Evolutionary conservation across 1,140 invertebrate species (phyloP), one percentile per base, ranked within the genome.

Genomic region (Drosophila miranda): DNA sequence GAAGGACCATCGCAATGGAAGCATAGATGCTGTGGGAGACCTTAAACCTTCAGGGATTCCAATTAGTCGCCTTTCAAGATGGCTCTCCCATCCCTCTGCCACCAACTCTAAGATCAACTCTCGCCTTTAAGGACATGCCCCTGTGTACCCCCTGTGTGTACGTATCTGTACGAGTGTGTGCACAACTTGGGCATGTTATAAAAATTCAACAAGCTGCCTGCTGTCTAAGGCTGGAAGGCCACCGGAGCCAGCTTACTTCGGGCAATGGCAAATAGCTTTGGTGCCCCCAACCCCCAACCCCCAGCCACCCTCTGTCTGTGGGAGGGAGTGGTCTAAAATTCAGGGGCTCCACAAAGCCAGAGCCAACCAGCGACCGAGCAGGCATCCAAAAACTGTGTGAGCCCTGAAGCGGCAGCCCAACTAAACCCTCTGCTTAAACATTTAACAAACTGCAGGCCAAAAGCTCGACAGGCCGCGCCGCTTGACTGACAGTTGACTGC

Each of bases 371-470:
- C 38, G 11, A 50, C 49, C 45, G 45, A 21, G 45, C 30, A n/a
- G 3, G 8, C 45, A 59, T 26, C 58, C 46, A 64, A 62, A 67
- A 68, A 55, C 55, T 67, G 26, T 9, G 30, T 30, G 2, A 38
- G 49, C 42, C 48, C 57, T 34, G 57, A 70, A 78, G 70, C 63
- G 53, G 48, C 75, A 45, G 59, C 61, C 63, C 70, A 42, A 68
- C 67, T 64, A 83, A 83, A 84, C 76, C 71, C 61, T 49, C 76
- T 78, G 80, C 81, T 86, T 84, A 86, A 84, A 86, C 81, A 86
- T 84, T 84, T 86, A 84, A 84, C 80, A 77, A 84, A 80, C 77
- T 80, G 80, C 81, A 69, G 81, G 80, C 81, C 80, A 83, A 83
- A 83, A 84, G 79, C 80, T 72, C 71, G 76, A 59, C 75, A 74